Evolutionary conservation across 2,113 vertebrate species (phyloP), one percentile per base, ranked within the genome.

Genomic region (Zosterops hypoxanthus): DNA sequence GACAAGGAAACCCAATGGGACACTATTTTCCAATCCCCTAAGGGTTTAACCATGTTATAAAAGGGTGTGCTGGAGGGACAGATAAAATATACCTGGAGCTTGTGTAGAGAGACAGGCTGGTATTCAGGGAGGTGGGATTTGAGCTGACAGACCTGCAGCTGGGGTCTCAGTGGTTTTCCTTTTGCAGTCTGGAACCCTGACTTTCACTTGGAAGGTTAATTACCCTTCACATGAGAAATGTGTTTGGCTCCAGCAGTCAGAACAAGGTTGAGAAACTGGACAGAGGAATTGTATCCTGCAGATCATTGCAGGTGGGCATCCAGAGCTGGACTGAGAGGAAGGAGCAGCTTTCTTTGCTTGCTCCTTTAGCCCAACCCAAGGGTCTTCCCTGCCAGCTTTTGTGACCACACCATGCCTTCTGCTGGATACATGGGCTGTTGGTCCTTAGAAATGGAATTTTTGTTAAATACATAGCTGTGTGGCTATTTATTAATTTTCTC

Each of bases 11-110:
- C 2, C 2, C 5, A 73, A 33, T 8, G 6, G 23, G 6, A 18
- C 0, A 1, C 7, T 56, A 0, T 53, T 66, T 75, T 41, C 65
- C 25, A 26, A 1, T 1, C 4, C 12, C 16, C 33, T 56, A 12
- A 15, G 44, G 33, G 2, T 61, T 56, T 24, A 69, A 77, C n/a
- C 4, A 1, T 2, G 1, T 28, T 60, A 33, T 42, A 36, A 60
- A 69, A 4, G 14, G 11, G 5, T n/a, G 26, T 1, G 1, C 14
- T 50, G 24, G 55, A 82, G 50, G 26, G 33, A 42, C 23, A 55
- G 22, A 20, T 36, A 42, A 64, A 81, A 42, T 28, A 31, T 0
- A 50, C 5, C n/a, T 44, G 16, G 19, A 41, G 34, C 22, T 46
- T 55, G 25, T n/a, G 49, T 10, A 12, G 68, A 9, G 5, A 52